Conservation (phyloP, 2,113 vertebrate species). For the Tiliqua scincoides region DNA sequence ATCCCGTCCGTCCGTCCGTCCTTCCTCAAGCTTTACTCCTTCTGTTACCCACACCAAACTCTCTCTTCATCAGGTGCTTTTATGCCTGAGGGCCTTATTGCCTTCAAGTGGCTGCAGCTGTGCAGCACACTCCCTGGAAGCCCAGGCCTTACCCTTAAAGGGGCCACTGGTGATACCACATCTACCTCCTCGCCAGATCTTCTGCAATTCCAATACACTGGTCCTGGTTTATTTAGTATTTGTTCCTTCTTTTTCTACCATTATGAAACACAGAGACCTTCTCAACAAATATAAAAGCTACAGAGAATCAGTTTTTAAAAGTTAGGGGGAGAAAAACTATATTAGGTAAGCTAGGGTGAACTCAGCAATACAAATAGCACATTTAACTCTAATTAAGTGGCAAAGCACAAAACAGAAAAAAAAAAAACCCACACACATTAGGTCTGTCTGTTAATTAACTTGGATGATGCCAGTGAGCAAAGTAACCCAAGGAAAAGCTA, state of each 20-base stretch:
- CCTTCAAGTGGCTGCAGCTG: too few relatives aligned
- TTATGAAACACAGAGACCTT: not conserved
- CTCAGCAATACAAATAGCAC: conserved; percentile 41
- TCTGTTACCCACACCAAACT: too few relatives aligned
- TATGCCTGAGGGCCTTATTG: too few relatives aligned
- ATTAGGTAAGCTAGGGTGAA: conserved; percentile 43
- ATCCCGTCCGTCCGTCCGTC: too few relatives aligned
- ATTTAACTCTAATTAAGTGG: conserved; percentile 56
- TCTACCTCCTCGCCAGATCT: too few relatives aligned
- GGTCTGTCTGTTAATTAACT: conserved; percentile 69
- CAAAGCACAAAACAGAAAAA: conserved; percentile 29
- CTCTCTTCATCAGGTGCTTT: too few relatives aligned
- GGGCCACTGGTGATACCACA: too few relatives aligned
- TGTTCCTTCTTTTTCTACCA: not conserved
- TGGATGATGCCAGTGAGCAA: conserved; percentile 43
- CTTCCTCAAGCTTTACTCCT: too few relatives aligned
- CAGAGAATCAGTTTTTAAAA: not conserved
- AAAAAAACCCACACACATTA: not conserved
- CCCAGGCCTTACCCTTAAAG: too few relatives aligned
- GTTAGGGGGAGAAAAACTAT: conserved; percentile 1
- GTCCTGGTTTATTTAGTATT: not conserved
- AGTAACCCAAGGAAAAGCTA: conserved; percentile 59
- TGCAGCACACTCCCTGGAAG: too few relatives aligned
- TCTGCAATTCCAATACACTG: too few relatives aligned
- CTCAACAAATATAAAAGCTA: not conserved